Base-by-base conservation (phyloP, 2,888 invertebrate genomes). In the Ferrisia virgata region DNA sequence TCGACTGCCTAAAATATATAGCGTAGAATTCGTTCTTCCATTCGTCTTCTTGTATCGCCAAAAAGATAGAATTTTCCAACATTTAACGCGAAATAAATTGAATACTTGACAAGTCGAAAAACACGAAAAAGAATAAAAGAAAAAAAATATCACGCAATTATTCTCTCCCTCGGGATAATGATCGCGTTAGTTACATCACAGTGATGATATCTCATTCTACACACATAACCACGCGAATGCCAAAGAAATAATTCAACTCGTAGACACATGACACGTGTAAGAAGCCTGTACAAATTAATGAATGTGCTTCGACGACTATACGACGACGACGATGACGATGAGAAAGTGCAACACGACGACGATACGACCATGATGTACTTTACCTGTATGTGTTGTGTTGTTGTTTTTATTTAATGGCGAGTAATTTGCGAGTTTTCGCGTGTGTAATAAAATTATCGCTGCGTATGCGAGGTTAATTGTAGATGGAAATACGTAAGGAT, bases 191-290 rank as follows among this genome's bases (percentile, higher is more conserved):
- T 64, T 64, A 64, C 64, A 64, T 64, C 64, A 64, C 28, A 28
- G 0, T 28, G 64, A 64, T 64, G 64, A 64, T 64, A 64, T 64
- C 64, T 64, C 64, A 64, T 64, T 64, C 64, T 64, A 6, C 28
- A 64, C 64, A 64, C 28, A 64, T 64, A 28, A 64, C 64, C 64
- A 15, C 64, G 28, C 64, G 64, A 64, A 64, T 28, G 28, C 64
- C 64, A 28, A 28, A 25, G 64, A 64, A 64, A 64, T 64, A 64
- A 64, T 64, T 64, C 64, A 64, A 64, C 64, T 64, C 28, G 64
- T 28, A 64, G 64, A 64, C 64, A 64, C 64, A 64, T 64, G 64
- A 64, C 64, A 64, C 64, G 64, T 64, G 64, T 64, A 64, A 64
- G 64, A 64, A 64, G 64, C 64, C 64, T 28, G 64, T 64, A 64